These are phyloP conservation scores for cat (Felis catus) DNA, from an alignment of 2,113 vertebrate genomes.

Conservation along the genomic window F.catus_Fca126_mat1.0 CM031420.1:157525001-157525500, in stretches of 20 bases:
- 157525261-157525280: rapidly evolving
- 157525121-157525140: background rate
- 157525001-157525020: rapidly evolving
- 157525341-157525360: background rate
- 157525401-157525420: background rate
- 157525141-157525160: background rate
- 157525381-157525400: background rate
- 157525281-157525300: no score
- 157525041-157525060: background rate
- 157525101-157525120: background rate
- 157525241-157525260: background rate
- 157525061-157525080: background rate
- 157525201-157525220: background rate
- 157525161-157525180: background rate
- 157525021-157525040: background rate
- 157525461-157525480: background rate
- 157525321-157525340: rapidly evolving
- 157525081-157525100: background rate
- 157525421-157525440: background rate
- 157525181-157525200: background rate
- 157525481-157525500: background rate
- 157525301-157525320: background rate
- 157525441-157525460: background rate
- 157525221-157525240: background rate
- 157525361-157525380: background rate